Base-by-base conservation (phyloP, 2,888 invertebrate genomes). In the Temnothorax ravouxi region DNA sequence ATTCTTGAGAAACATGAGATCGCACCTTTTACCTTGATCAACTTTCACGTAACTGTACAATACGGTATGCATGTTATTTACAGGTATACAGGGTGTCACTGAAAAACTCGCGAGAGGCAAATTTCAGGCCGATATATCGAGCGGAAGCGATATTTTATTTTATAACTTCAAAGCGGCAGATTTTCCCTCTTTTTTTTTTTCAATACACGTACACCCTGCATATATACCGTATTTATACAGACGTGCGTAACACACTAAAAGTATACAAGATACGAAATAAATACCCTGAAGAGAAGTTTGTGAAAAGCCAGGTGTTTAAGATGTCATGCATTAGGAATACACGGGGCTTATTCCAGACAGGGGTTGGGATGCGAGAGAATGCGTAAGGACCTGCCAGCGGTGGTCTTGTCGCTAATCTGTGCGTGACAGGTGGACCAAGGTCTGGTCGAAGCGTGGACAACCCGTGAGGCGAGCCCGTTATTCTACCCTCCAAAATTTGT, bases 331-430 rank as follows among this genome's bases (percentile, higher is more conserved):
- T 96, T 89, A 98, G 96, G 95, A 97, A 97, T 92, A 98, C 97
- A 87, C 98, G 96, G 59, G 98, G 98, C 91, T 97, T 96, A 93
- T 97, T 96, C 97, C 97, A 97, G 87, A 96, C 96, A 50, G 98
- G 98, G 88, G 97, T 96, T 52, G 98, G 98, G 89, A 98, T 97
- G 82, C 98, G 96, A 92, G 98, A 98, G 96, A 98, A 98, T 82
- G 98, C 98, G 94, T 98, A 98, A 47, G 98, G 98, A 44, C 98
- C 98, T 25, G 98, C 98, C 91, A 97, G 95, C 18, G 98, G 98
- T 18, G 98, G 97, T 88, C 98, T 95, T 85, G 95, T 95, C 87
- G 93, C 95, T 86, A 95, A 91, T 93, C 93, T 94, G 93, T 95
- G 94, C 90, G 92, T 95, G 90, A 95, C 95, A 72, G 95, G 95